These are phyloP conservation scores for Propithecus coquereli DNA, from an alignment of 2,113 vertebrate species.

Conservation along the genomic window DNA sequence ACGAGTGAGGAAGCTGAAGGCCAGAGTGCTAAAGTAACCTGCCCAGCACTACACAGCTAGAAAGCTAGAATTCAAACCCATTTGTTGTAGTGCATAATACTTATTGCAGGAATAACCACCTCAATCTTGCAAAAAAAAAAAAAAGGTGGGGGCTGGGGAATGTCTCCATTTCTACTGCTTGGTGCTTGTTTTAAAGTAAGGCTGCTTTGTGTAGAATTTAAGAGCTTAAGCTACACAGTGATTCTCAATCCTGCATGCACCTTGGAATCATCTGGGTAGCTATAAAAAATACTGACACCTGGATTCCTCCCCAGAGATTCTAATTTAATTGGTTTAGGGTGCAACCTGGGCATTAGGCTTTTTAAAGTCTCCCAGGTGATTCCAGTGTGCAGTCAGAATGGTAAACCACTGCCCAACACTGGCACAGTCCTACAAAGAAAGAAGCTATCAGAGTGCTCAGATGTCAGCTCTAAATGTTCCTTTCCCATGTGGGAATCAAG, in stretches of 20 bases:
- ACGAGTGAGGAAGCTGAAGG: neutral
- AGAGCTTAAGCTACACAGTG: neutral
- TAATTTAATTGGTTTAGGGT: conserved; percentile 1
- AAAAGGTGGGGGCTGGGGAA: fast-evolving
- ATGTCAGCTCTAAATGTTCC: neutral
- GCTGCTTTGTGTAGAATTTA: neutral
- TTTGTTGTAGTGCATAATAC: neutral
- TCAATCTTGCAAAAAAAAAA: neutral
- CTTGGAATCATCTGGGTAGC: neutral
- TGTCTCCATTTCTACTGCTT: neutral
- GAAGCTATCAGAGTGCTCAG: neutral
- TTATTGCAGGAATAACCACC: neutral
- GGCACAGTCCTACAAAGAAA: neutral
- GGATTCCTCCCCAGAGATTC: neutral
- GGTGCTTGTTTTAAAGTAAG: neutral
- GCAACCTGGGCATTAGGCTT: neutral
- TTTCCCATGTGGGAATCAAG: neutral
- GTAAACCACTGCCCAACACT: neutral
- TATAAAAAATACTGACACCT: neutral
- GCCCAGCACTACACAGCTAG: neutral
- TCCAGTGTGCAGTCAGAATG: neutral
- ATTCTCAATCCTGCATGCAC: neutral
- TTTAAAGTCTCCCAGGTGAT: neutral
- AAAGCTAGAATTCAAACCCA: neutral
- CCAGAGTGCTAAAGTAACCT: neutral